phyloP scores from a whole-genome alignment of 2,888 invertebrate genomes.

The Eupelmus urozonus region DNA sequence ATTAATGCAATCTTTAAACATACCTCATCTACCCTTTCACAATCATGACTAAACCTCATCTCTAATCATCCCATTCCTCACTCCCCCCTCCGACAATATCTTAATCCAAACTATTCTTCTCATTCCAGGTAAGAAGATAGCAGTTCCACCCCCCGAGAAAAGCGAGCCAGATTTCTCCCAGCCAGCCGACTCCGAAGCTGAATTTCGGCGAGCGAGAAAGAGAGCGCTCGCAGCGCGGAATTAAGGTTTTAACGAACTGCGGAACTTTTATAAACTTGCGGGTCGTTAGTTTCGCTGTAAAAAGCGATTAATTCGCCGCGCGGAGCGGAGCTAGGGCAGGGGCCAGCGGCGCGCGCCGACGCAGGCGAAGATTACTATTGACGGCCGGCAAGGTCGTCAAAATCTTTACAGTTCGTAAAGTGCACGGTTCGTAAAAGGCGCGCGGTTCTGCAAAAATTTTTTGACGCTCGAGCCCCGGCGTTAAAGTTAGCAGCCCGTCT shows the following conservation, averaged over 20 bases:
- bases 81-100: background rate
- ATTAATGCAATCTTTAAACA: too few relatives aligned
- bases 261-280: slow-evolving; percentile 49
- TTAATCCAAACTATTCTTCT: slow-evolving; percentile 43
- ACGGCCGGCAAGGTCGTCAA: slow-evolving; percentile 30
- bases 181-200: background rate
- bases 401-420: slow-evolving; percentile 42
- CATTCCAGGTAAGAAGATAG: slow-evolving; percentile 52
- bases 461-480: background rate
- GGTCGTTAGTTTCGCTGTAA: slow-evolving; percentile 44
- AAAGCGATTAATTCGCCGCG: slow-evolving; percentile 40
- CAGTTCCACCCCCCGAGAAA: background rate
- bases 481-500: too few relatives aligned
- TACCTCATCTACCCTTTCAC: too few relatives aligned
- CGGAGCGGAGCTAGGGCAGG: background rate
- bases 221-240: slow-evolving; percentile 13
- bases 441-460: slow-evolving; percentile 12
- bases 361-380: slow-evolving; percentile 40
- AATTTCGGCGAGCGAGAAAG: slow-evolving; percentile 38
- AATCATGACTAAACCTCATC: too few relatives aligned
- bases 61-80: background rate
- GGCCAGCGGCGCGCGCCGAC: slow-evolving; percentile 10
- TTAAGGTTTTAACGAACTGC: slow-evolving; percentile 54
- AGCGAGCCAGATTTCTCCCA: slow-evolving; percentile 4
- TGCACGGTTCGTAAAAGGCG: background rate